Evolutionary conservation across 1,140 invertebrate genomes (phyloP).

Genomic region (Scylla paramamosain): DNA sequence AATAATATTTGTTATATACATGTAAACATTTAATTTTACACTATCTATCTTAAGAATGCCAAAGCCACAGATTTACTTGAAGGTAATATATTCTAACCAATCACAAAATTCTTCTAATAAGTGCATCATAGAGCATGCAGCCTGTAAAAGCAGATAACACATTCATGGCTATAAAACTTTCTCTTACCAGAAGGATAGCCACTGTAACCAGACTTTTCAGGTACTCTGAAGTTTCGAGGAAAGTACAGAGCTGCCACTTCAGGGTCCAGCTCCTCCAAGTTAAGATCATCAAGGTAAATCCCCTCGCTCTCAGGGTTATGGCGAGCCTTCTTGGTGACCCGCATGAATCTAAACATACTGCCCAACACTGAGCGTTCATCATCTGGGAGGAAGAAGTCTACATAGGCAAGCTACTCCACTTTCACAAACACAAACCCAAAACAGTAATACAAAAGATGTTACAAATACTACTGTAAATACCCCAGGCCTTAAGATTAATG

Average conservation of each 20-base stretch:
- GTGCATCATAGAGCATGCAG: not conserved
- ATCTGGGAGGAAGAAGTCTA: slow-evolving; percentile 78
- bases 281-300: slow-evolving; percentile 96
- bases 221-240: slow-evolving; percentile 80
- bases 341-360: slow-evolving; percentile 96
- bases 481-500: not conserved
- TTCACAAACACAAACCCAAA: slow-evolving; percentile 29
- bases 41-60: too few relatives aligned
- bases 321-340: slow-evolving; percentile 87
- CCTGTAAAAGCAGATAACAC: not conserved
- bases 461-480: not conserved
- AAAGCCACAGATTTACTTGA: too few relatives aligned
- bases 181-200: slow-evolving; percentile 51
- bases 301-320: slow-evolving; percentile 88
- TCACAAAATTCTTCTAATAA: not conserved
- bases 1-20: too few relatives aligned
- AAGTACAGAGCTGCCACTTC: slow-evolving; percentile 95
- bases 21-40: too few relatives aligned
- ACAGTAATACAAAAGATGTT: not conserved
- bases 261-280: slow-evolving; percentile 92
- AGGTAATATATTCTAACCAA: too few relatives aligned
- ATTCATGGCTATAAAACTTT: not conserved
- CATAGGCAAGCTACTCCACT: slow-evolving; percentile 53
- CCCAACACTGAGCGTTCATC: slow-evolving; percentile 90
- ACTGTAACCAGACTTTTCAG: slow-evolving; percentile 63